Evolutionary conservation across 2,113 vertebrate species (phyloP).

Genomic region (Hippocampus zosterae): DNA sequence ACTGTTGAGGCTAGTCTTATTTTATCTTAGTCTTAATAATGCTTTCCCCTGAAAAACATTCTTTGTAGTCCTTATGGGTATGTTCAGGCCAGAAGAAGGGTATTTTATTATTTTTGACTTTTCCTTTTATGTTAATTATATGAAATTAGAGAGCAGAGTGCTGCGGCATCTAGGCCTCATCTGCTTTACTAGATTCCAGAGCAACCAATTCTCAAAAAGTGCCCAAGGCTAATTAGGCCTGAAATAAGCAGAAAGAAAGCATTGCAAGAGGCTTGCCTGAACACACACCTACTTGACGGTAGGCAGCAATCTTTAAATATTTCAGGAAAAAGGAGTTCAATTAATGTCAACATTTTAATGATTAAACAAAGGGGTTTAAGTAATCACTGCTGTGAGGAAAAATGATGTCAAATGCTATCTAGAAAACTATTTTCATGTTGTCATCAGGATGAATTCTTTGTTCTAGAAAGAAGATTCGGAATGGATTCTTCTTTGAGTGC

Average conservation of each 20-base stretch:
- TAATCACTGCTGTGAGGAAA: neutral
- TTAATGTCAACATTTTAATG: neutral
- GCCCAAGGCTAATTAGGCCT: neutral
- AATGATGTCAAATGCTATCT: neutral
- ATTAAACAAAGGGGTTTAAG: neutral
- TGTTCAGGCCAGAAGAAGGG: neutral
- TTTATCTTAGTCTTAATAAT: no score
- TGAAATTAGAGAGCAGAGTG: neutral
- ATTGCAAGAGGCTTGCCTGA: neutral
- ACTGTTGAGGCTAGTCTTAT: neutral
- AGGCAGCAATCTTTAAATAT: neutral
- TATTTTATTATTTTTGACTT: no score
- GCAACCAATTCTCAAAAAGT: constrained; percentile 4
- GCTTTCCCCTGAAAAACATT: no score
- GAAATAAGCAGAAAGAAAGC: neutral
- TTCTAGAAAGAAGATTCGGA: constrained; percentile 47
- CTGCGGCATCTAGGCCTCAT: neutral
- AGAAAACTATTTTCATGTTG: neutral
- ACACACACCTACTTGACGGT: neutral
- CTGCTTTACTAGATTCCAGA: constrained; percentile 20
- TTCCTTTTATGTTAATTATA: neutral
- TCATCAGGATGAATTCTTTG: neutral
- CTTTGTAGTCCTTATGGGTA: neutral
- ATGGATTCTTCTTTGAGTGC: constrained; percentile 84
- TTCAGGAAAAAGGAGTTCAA: neutral